Evolutionary conservation across 2,113 vertebrate species (phyloP).

Genomic region (Pelecanoides urinatrix): DNA sequence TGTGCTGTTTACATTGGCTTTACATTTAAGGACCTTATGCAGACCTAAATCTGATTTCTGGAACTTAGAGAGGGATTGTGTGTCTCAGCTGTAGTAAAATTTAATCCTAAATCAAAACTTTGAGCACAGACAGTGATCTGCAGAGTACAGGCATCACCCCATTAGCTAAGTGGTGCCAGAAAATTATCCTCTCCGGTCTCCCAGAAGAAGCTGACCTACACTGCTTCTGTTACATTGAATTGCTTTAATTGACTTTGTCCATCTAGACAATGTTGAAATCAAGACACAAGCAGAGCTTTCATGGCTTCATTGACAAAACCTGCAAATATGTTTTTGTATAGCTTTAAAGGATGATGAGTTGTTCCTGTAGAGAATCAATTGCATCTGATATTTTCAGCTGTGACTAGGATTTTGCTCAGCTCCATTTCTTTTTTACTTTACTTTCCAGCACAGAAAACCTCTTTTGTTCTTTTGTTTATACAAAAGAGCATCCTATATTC

Average conservation of each 20-base stretch:
- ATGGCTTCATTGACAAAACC: background rate
- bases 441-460: background rate
- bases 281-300: background rate
- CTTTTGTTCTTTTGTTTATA: background rate
- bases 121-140: background rate
- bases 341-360: background rate
- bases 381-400: background rate
- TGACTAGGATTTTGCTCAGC: background rate
- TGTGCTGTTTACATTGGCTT: slow-evolving; percentile 11
- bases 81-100: background rate
- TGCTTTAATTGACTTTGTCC: background rate
- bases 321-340: background rate
- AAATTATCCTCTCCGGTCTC: background rate
- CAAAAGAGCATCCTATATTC: background rate
- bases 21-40: slow-evolving; percentile 12
- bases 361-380: background rate
- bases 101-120: background rate
- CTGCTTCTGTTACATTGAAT: background rate
- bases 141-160: background rate
- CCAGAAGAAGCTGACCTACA: background rate
- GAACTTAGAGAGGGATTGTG: background rate
- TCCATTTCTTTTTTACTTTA: background rate
- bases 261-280: background rate
- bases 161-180: background rate
- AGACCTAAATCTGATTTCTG: slow-evolving; percentile 36